Conservation (phyloP, 2,888 invertebrate genomes). For the Eledona agricola region DNA sequence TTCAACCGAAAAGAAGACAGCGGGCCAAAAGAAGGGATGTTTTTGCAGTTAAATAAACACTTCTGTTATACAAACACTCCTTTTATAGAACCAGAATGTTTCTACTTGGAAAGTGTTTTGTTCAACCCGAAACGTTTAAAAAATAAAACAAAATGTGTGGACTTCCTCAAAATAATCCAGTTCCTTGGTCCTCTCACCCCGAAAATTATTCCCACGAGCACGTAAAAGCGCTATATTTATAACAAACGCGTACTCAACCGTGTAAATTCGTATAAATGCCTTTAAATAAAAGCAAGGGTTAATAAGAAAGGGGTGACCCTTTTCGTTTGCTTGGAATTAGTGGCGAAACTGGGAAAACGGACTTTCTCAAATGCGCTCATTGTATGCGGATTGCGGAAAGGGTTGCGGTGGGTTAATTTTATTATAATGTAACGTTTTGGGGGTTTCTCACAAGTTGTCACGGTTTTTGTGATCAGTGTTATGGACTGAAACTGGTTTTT, state of each 20-base stretch:
- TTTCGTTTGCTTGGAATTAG: slow-evolving; percentile 10
- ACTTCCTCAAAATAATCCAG: slow-evolving; percentile 14
- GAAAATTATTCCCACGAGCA: slow-evolving; percentile 20
- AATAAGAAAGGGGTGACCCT: slow-evolving; percentile 4
- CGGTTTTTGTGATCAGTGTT: neutral
- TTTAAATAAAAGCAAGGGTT: too few relatives aligned
- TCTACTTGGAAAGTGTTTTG: slow-evolving; percentile 39
- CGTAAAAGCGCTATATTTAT: neutral
- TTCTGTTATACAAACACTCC: slow-evolving; percentile 47
- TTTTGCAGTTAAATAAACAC: slow-evolving; percentile 50
- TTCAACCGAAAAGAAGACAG: slow-evolving; percentile 14
- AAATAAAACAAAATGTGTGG: slow-evolving; percentile 32
- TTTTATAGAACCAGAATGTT: slow-evolving; percentile 46
- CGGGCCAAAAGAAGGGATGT: slow-evolving; percentile 44
- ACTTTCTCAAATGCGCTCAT: neutral
- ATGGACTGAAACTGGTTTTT: too few relatives aligned
- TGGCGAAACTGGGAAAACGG: slow-evolving; percentile 15
- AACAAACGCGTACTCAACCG: slow-evolving; percentile 6
- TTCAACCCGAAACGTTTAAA: slow-evolving; percentile 38
- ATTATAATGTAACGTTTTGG: slow-evolving; percentile 5
- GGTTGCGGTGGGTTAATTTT: slow-evolving; percentile 7
- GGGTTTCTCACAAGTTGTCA: slow-evolving; percentile 6
- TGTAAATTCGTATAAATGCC: slow-evolving; percentile 8
- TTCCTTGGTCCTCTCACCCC: too few relatives aligned
- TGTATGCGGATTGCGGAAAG: slow-evolving; percentile 8